Evolutionary conservation across 2,888 invertebrate species (phyloP), one percentile per base, ranked within the genome.

Genomic region (Ganaspis brasiliensis): DNA sequence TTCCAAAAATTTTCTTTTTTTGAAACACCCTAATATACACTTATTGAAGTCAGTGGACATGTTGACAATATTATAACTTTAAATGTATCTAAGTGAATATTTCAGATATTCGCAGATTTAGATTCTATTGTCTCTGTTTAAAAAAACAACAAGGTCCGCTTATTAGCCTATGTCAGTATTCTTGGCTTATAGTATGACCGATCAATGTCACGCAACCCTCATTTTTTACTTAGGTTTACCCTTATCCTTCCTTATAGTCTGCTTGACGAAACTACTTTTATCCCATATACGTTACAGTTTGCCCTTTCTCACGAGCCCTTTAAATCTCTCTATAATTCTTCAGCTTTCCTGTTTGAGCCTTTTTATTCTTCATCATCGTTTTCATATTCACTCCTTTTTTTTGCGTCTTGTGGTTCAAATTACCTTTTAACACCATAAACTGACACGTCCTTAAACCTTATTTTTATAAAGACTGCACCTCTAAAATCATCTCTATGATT

Each of bases 361-460:
- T 35, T 37, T 67, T 79, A 72, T 75, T 79, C 79, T 77, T 79
- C 77, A 56, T 79, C 77, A 79, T 75, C 75, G 71, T 75, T 77
- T 72, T 57, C 56, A 56, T 56, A 56, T 56, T n/a, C 56, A 56
- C 21, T 10, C 56, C 12, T n/a, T n/a, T 56, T 24, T 24, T 56
- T 56, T 49, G n/a, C 45, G 59, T n/a, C 57, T 16, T 16, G 1
- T 19, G 14, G 9, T 24, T 56, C 0, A 1, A 4, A 21, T 19
- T 10, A 56, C 55, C 19, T 56, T 56, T 8, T 74, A 77, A 77
- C 72, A 72, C 71, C 74, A 63, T 74, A 77, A 77, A 73, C 77
- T 40, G 37, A 74, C 77, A 72, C 74, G 63, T 77, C 73, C 72
- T 74, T 56, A 74, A 71, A 74, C 71, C 71, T 59, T 61, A 72